These are phyloP conservation scores for Laticauda laticaudata DNA, from an alignment of 2,113 vertebrate species.

Conservation along the genomic window DNA sequence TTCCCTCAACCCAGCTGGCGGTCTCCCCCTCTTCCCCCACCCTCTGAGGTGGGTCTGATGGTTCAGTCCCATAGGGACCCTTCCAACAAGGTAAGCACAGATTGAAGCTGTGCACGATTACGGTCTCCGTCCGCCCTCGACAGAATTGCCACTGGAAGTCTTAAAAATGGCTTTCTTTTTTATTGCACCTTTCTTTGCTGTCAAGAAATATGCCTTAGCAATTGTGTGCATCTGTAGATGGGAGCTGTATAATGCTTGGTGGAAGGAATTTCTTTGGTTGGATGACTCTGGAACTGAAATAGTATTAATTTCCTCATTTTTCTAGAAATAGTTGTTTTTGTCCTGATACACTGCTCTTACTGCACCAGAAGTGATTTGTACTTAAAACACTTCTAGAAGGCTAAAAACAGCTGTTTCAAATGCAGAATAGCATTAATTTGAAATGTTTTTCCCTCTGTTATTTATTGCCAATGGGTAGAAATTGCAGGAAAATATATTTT, in stretches of 20 bases:
- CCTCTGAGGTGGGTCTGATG: too few species aligned
- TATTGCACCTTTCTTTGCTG: neutral
- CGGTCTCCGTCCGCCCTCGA: too few species aligned
- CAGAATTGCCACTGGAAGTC: too few species aligned
- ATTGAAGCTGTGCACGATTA: too few species aligned
- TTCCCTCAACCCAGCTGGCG: too few species aligned
- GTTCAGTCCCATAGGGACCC: too few species aligned
- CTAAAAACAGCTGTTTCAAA: neutral
- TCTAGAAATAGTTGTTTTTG: neutral
- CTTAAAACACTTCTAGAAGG: neutral
- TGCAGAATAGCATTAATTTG: neutral
- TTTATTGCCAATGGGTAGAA: neutral
- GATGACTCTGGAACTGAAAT: neutral
- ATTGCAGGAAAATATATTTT: neutral
- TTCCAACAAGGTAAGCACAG: too few species aligned
- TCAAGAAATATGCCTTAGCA: neutral
- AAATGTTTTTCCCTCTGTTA: neutral
- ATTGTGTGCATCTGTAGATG: neutral
- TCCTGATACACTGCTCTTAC: neutral
- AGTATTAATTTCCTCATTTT: neutral
- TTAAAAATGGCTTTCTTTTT: too few species aligned
- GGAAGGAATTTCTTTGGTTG: neutral
- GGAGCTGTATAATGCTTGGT: neutral
- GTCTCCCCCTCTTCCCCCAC: too few species aligned
- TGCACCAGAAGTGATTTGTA: neutral